Evolutionary conservation across 2,797 vertebrate genomes (phyloP), one percentile per base, ranked within the genome.

Genomic region (Lutjanus argentimaculatus): DNA sequence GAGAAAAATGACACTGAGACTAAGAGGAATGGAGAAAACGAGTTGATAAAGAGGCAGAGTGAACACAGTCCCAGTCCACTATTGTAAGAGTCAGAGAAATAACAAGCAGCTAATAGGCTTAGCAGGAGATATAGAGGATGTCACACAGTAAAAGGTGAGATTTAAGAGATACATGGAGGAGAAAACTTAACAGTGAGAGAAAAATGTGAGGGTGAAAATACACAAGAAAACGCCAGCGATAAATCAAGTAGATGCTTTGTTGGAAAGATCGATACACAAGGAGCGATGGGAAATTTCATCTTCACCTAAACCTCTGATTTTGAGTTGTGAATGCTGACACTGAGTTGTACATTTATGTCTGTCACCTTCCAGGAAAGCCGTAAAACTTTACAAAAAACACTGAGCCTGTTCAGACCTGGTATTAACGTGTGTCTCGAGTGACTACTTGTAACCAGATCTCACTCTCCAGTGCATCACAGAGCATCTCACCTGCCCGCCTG

Each of bases 1-100:
- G 67, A 84, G 80, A 88, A 80, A 90, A 92, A 90, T 85, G 72
- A 82, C 72, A 76, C 59, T 1, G 62, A 80, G 76, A 82, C 67
- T 67, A 55, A 73, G 59, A 87, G 22, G 56, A 77, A 82, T 79
- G 64, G 51, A 40, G 55, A 48, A 79, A 87, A 82, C 3, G 3
- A 69, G 64, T 71, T 83, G 85, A 88, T 89, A 79, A 85, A 87
- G 67, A 79, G 70, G 45, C 46, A 1, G 10, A 80, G 72, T 0
- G 16, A 70, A 53, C 70, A 63, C 58, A 58, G 49, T 80, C 53
- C 45, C 17, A 36, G 49, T 42, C 68, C 72, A 55, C 51, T 77
- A 8, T 45, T 64, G 13, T 45, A 19, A 74, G 65, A 62, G 36
- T 25, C 49, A 78, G 68, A 79, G 73, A 71, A 67, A 67, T 79